Base-by-base conservation (phyloP, 1,140 invertebrate genomes). In the Anastatus disparis region DNA sequence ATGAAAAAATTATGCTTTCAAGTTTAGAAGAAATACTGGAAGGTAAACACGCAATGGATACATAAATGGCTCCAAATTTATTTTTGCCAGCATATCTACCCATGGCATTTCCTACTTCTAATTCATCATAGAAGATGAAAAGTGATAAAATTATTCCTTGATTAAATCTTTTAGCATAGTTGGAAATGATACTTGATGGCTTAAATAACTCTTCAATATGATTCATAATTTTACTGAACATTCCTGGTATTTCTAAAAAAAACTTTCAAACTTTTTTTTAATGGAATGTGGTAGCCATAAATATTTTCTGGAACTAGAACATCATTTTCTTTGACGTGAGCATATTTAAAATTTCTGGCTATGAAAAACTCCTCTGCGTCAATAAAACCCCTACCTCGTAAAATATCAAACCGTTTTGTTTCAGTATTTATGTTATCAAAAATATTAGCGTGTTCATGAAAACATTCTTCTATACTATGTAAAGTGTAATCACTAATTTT, bases 41-140 rank as follows among this genome's bases (percentile, higher is more conserved):
- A n/a, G n/a, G n/a, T n/a, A n/a, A n/a, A n/a, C n/a, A n/a, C n/a
- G n/a, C n/a, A n/a, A n/a, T n/a, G n/a, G n/a, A 12, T 22, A 17
- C 56, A 17, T 61, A 42, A 24, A 10, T 24, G 15, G 56, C 31
- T 61, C 56, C 31, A 42, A 42, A 61, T 42, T 61, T 42, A 61
- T 61, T 40, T 8, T 3, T 22, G 10, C 56, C 31, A 9, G 35
- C 38, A 29, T 61, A 35, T 24, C 35, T 42, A 20, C 56, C 38
- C 24, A 61, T 24, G 2, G 38, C 13, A 42, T 61, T 61, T 24
- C 38, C 56, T 44, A 20, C 10, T 61, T 61, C 38, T n/a, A n/a
- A n/a, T n/a, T n/a, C n/a, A n/a, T n/a, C n/a, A n/a, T n/a, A n/a
- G n/a, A n/a, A n/a, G n/a, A 42, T 2, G 26, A 20, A 61, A 56